Evolutionary conservation across 2,888 invertebrate genomes (phyloP).

Genomic region (Andrena bucephala): DNA sequence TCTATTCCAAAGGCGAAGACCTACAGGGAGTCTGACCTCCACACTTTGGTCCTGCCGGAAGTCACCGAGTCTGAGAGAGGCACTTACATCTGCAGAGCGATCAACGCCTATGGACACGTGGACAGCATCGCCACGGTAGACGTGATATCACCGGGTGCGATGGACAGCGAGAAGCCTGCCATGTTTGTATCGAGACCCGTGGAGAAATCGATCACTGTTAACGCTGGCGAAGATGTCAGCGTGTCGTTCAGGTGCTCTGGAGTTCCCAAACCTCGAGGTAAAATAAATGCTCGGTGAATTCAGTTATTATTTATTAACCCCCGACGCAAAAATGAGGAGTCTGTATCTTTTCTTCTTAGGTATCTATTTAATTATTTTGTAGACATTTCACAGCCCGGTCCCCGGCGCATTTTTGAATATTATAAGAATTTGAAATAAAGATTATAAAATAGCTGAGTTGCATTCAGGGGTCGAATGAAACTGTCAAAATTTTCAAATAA

Average conservation of each 20-base stretch:
- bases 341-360: too few relatives aligned
- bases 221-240: constrained; percentile 92
- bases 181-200: constrained; percentile 91
- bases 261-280: constrained; percentile 94
- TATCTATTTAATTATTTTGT: too few relatives aligned
- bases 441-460: too few relatives aligned
- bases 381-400: too few relatives aligned
- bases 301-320: too few relatives aligned
- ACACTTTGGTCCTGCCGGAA: constrained; percentile 91
- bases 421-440: too few relatives aligned
- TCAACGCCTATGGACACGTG: constrained; percentile 90
- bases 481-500: too few relatives aligned
- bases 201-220: constrained; percentile 90
- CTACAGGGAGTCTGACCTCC: constrained; percentile 89
- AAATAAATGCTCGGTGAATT: constrained; percentile 56
- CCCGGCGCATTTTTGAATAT: too few relatives aligned
- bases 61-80: constrained; percentile 89
- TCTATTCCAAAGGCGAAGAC: constrained; percentile 89
- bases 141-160: constrained; percentile 87
- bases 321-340: too few relatives aligned
- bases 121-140: constrained; percentile 91
- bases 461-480: too few relatives aligned
- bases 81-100: constrained; percentile 90
- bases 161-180: constrained; percentile 91
- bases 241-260: constrained; percentile 93